These are phyloP conservation scores for Cheirogaleus medius DNA, from an alignment of 2,113 vertebrate species.

Conservation along the genomic window DNA sequence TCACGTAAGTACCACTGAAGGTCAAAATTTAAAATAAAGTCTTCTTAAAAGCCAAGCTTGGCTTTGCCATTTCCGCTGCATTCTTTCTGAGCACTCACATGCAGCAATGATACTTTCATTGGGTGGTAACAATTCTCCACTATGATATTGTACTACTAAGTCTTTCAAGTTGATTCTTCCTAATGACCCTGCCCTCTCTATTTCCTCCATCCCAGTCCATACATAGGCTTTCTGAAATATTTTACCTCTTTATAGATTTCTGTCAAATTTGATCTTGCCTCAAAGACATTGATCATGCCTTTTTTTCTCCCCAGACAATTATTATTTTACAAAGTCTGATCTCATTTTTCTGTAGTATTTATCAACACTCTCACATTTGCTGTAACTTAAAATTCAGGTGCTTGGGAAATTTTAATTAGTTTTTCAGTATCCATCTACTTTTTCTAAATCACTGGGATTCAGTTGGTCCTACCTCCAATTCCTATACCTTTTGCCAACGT, in stretches of 20 bases:
- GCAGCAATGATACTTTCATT: not conserved
- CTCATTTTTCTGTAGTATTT: not conserved
- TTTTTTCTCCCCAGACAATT: not conserved
- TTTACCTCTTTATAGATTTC: not conserved
- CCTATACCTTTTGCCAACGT: not conserved
- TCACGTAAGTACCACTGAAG: not conserved
- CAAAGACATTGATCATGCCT: not conserved
- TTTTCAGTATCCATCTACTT: not conserved
- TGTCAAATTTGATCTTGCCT: too few species aligned
- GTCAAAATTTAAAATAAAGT: not conserved
- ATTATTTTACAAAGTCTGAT: not conserved
- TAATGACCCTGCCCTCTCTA: not conserved
- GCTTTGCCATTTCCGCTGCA: not conserved
- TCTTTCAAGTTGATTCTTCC: not conserved
- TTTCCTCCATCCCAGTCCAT: not conserved
- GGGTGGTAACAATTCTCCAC: not conserved
- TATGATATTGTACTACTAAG: not conserved
- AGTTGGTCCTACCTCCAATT: not conserved
- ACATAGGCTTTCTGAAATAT: not conserved
- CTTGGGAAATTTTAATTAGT: not conserved
- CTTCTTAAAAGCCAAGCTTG: not conserved
- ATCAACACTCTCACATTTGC: not conserved
- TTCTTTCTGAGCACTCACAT: not conserved
- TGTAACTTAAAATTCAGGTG: conserved; percentile 14
- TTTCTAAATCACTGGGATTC: not conserved